Evolutionary conservation across 2,888 invertebrate species (phyloP).

Genomic region (Hirudinaria manillensis): DNA sequence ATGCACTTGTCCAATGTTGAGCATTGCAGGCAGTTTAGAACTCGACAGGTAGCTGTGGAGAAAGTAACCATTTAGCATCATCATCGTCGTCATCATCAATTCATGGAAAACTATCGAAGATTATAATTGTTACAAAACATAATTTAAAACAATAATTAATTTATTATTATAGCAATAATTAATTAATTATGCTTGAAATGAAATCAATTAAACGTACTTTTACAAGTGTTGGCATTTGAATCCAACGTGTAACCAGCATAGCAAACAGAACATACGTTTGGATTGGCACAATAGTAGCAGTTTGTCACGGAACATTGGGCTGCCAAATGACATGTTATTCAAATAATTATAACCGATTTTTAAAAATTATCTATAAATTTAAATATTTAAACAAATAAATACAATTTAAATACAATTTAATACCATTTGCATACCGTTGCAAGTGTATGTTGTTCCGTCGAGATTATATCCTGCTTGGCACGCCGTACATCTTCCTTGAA

Average conservation of each 20-base stretch:
- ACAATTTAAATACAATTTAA: too few relatives aligned
- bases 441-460: neutral
- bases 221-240: neutral
- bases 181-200: neutral
- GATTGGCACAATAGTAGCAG: slow-evolving; percentile 5
- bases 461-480: slow-evolving; percentile 1
- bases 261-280: slow-evolving; percentile 6
- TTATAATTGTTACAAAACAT: neutral
- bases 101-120: neutral
- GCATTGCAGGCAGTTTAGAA: slow-evolving; percentile 14
- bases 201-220: neutral
- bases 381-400: neutral
- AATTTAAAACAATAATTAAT: neutral
- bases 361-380: neutral
- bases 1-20: neutral
- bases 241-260: neutral
- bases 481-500: neutral
- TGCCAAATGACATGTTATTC: neutral
- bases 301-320: slow-evolving; percentile 7
- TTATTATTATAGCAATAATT: neutral
- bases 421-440: slow-evolving; percentile 2
- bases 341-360: neutral
- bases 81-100: too few relatives aligned
- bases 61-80: neutral
- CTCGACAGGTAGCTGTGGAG: slow-evolving; percentile 11